A percentile compares a stretch with the other conserved stretches of the same genome.
Conservation (phyloP, 1,140 invertebrate genomes). For the Pseudomyrmex dendroicus region DNA sequence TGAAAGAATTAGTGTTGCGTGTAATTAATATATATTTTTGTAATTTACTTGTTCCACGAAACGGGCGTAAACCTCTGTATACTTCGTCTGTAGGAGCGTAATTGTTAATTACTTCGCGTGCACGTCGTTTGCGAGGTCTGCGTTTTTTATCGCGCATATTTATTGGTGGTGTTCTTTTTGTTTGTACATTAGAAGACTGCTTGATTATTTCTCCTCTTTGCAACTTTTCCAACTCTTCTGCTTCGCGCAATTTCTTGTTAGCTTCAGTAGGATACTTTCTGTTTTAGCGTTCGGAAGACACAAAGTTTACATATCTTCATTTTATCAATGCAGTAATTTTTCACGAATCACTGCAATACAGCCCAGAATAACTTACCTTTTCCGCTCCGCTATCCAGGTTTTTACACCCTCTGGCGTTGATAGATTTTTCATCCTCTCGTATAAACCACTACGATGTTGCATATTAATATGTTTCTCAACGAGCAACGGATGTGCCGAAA, state of each 20-base stretch:
- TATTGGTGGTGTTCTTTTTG: slow-evolving; percentile 35
- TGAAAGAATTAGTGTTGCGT: neutral
- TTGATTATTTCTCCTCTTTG: slow-evolving; percentile 89
- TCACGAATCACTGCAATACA: neutral
- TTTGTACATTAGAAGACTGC: slow-evolving; percentile 75
- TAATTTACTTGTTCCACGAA: slow-evolving; percentile 78
- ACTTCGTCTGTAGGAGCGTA: neutral
- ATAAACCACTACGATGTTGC: slow-evolving; percentile 92
- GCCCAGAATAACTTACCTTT: slow-evolving; percentile 84
- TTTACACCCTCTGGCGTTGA: slow-evolving; percentile 92
- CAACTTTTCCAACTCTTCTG: slow-evolving; percentile 88
- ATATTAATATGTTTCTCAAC: slow-evolving; percentile 92
- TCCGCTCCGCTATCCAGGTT: slow-evolving; percentile 93
- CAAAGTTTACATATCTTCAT: neutral
- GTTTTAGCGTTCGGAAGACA: slow-evolving; percentile 21
- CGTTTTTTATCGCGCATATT: slow-evolving; percentile 57
- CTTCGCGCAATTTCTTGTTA: slow-evolving; percentile 89
- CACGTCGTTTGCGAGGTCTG: slow-evolving; percentile 54
- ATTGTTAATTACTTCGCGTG: slow-evolving; percentile 11
- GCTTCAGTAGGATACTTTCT: slow-evolving; percentile 89
- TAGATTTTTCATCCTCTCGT: slow-evolving; percentile 90
- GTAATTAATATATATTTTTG: neutral
- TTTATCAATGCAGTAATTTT: neutral
- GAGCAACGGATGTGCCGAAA: slow-evolving; percentile 91
- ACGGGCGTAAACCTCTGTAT: slow-evolving; percentile 77